Base-by-base conservation (phyloP, 2,888 invertebrate species). In the Lingula anatina region DNA sequence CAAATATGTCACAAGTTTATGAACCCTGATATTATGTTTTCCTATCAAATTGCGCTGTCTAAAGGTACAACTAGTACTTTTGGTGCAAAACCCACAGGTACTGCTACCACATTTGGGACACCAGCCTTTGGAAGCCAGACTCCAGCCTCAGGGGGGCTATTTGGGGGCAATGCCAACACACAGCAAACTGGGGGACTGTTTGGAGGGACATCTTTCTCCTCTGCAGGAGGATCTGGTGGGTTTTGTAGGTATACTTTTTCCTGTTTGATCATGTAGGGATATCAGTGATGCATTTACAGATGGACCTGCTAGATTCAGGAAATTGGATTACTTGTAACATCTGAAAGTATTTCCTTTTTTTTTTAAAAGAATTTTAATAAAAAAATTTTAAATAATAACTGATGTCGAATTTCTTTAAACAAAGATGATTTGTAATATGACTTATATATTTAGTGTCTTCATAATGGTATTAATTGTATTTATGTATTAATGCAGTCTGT, bases 71-170 rank as follows among this genome's bases (percentile, higher is more conserved):
- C 45, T 24, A 45, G 31, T 31, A 45, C 45, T 27, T 38, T 45
- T 25, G 39, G 37, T 38, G 24, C 44, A 24, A 18, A 25, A 36
- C 37, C 37, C 27, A 24, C 41, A 28, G 35, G 40, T 23, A 26
- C 24, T 21, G n/a, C n/a, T n/a, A 36, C 47, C 20, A 44, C 23
- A 7, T 51, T 51, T 45, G 51, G 48, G 9, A 44, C 51, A 20
- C 54, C 40, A 35, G 44, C 45, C 5, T 49, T 49, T 28, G 46
- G 46, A 15, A 36, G 42, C 12, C 46, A 46, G 23, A 44, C 49
- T 15, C 38, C 27, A 44, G 37, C 57, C 61, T 47, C 46, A 18
- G 56, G 59, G n/a, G 56, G 63, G 27, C 39, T 62, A 37, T 64
- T 64, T 53, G 64, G 63, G 2, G 39, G 54, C 26, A 54, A 49